Evolutionary conservation across 2,888 invertebrate genomes (phyloP).

Genomic region (Plebejus argus): DNA sequence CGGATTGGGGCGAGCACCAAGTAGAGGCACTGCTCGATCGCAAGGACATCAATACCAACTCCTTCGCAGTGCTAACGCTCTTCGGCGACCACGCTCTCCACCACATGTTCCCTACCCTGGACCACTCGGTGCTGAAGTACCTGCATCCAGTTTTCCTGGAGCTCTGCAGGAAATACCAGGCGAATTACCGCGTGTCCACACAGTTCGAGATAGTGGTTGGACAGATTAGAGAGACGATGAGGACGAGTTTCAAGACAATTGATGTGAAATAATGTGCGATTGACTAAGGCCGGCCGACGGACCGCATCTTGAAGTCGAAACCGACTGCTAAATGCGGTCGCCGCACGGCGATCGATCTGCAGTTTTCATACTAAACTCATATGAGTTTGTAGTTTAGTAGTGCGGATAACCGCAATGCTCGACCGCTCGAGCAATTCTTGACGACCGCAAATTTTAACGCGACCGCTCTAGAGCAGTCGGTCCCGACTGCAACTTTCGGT

Average conservation of each 20-base stretch:
- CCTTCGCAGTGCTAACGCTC: constrained; percentile 83
- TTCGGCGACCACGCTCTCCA: constrained; percentile 89
- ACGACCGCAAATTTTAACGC: too few species aligned
- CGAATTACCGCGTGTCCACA: constrained; percentile 60
- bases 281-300: too few species aligned
- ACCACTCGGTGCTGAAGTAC: constrained; percentile 84
- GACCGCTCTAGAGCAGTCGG: too few species aligned
- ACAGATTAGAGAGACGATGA: constrained; percentile 68
- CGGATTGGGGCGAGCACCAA: constrained; percentile 90
- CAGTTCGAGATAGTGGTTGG: constrained; percentile 83
- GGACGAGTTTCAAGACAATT: not conserved
- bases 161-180: constrained; percentile 76
- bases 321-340: too few species aligned
- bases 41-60: constrained; percentile 82
- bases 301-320: too few species aligned
- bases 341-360: too few species aligned
- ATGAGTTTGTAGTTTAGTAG: too few species aligned
- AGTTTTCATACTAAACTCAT: too few species aligned
- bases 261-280: not conserved
- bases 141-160: constrained; percentile 77
- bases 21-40: constrained; percentile 87
- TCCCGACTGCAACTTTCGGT: too few species aligned
- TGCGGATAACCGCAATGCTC: too few species aligned
- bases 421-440: too few species aligned
- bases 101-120: constrained; percentile 89